Conservation (phyloP, 2,888 invertebrate species). For the Exephanes ischioxanthus region DNA sequence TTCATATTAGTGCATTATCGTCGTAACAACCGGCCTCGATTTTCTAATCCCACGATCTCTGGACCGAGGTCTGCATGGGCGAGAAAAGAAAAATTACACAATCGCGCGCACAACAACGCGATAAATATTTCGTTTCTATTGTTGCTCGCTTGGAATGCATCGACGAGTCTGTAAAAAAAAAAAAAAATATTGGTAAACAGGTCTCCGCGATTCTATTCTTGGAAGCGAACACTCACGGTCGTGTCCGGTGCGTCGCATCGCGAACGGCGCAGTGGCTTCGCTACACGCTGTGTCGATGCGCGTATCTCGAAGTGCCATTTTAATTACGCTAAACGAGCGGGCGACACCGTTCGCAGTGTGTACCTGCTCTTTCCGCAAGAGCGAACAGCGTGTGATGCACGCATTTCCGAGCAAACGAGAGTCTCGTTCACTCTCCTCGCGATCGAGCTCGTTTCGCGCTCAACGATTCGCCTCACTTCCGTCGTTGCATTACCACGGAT, state of each 20-base stretch:
- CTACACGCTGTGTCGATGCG: constrained; percentile 62
- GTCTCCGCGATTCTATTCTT: constrained; percentile 46
- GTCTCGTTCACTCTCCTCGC: constrained; percentile 25
- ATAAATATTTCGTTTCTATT: constrained; percentile 29
- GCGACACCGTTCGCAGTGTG: constrained; percentile 56
- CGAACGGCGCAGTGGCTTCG: not conserved
- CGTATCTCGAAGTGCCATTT: constrained; percentile 74
- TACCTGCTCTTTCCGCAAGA: constrained; percentile 21
- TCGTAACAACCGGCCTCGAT: constrained; percentile 17
- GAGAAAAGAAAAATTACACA: no score
- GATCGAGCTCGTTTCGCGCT: constrained; percentile 69
- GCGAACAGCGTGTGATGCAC: not conserved
- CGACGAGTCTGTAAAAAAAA: constrained; percentile 8
- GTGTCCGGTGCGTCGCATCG: constrained; percentile 13
- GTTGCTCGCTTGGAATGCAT: not conserved
- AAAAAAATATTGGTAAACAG: constrained; percentile 29
- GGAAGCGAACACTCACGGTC: constrained; percentile 23
- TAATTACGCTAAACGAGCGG: constrained; percentile 76
- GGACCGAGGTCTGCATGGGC: not conserved
- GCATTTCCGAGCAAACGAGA: constrained; percentile 29
- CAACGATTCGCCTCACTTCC: constrained; percentile 68
- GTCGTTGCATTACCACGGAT: constrained; percentile 61
- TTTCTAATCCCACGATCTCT: constrained; percentile 50
- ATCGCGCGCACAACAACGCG: not conserved
- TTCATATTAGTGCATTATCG: constrained; percentile 32